Evolutionary conservation across 2,113 vertebrate genomes (phyloP), one percentile per base, ranked within the genome.

Genomic region (Sceloporus tristichus): DNA sequence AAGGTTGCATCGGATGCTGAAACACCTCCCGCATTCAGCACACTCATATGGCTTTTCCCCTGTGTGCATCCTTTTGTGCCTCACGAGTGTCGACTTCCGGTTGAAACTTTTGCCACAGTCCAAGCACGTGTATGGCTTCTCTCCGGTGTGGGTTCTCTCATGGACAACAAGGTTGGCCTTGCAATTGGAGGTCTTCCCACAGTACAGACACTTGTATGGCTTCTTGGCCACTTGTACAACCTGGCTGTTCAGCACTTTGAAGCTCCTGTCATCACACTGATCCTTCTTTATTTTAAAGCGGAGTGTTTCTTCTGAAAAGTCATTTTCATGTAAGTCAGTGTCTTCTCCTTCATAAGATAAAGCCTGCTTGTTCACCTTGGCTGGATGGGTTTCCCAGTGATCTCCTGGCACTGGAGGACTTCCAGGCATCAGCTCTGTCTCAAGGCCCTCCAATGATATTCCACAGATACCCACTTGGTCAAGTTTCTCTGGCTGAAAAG

Each of bases 21-120:
- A 96, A 62, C 91, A 5, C 86, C 94, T 95, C 74, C 93, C 91
- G 76, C 94, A 96, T 54, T 94, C 89, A 25, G 89, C 85, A 62
- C 94, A 95, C 7, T 94, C 91, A 48, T 95, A 95, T 0, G 95
- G 95, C 85, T 94, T 95, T 74, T 94, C 94, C 77, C 94, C 94
- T n/a, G 94, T 95, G 85, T 95, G 94, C 70, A 94, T 95, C 84
- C 95, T 93, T 42, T 92, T 87, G 53, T 95, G 95, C 53, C 92
- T 95, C 80, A 95, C 94, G 62, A 95, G 94, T 75, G 94, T 95
- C 34, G 95, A 95, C 88, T 91, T 95, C 85, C 95, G 92, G 83
- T 89, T 92, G 92, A 96, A 96, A 91, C 93, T 91, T 74, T 95
- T 95, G 75, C 94, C 95, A 90, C 95, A 96, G 82, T 96, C 93